Evolutionary conservation across 2,797 vertebrate genomes (phyloP).

Genomic region (Pangasius macronema): DNA sequence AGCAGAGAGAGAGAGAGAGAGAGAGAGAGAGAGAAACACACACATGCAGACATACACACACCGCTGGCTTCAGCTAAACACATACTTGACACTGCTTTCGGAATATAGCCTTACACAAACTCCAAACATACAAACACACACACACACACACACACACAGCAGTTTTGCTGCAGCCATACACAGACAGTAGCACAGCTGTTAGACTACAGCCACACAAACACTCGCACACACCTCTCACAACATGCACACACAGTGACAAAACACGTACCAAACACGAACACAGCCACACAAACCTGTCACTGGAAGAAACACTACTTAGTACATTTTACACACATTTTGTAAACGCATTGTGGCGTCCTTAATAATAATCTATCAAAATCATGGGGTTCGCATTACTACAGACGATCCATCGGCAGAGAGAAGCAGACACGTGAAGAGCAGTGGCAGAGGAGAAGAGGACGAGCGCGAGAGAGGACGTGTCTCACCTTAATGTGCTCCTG

Average conservation of each 20-base stretch:
- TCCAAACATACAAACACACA: background rate
- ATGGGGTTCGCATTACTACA: background rate
- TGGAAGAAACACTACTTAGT: background rate
- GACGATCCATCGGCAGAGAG: background rate
- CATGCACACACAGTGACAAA: background rate
- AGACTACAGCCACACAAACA: background rate
- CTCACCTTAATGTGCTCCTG: slow-evolving; percentile 93
- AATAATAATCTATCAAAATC: background rate
- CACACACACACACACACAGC: background rate
- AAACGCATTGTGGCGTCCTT: background rate
- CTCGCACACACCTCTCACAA: background rate
- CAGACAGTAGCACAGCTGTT: background rate
- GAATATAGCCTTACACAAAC: background rate
- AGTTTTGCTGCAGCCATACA: background rate
- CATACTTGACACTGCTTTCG: background rate
- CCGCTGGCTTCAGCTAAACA: background rate
- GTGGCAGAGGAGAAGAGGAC: background rate
- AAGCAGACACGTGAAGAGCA: background rate
- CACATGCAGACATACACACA: background rate
- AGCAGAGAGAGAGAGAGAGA: background rate
- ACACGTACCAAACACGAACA: background rate
- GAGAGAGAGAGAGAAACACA: background rate
- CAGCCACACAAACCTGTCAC: background rate
- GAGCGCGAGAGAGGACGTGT: background rate
- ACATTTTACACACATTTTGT: too few relatives aligned